phyloP scores from a whole-genome alignment of 2,113 vertebrate genomes.

The Saimiri boliviensis region DNA sequence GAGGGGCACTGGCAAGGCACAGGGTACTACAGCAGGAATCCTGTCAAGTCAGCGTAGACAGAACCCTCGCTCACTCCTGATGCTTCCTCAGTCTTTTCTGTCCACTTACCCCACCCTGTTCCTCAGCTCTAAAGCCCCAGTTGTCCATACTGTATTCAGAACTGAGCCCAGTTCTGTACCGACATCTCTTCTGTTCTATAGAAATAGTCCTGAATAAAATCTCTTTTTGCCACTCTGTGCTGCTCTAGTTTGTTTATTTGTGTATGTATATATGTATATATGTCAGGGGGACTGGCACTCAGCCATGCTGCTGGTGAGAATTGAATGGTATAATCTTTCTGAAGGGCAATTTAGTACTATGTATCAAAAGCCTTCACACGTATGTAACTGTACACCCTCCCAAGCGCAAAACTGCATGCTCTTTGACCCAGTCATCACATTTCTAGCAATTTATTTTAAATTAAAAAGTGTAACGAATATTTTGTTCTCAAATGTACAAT shows the following conservation, averaged over 20 bases:
- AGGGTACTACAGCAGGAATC: background rate
- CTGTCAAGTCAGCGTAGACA: background rate
- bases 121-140: background rate
- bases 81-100: background rate
- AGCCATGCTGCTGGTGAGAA: background rate
- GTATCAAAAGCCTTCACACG: background rate
- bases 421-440: background rate
- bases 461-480: background rate
- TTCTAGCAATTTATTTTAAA: background rate
- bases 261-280: no score
- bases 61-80: background rate
- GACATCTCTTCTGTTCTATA: background rate
- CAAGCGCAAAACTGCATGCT: background rate
- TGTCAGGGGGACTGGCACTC: background rate
- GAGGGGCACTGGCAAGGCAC: background rate
- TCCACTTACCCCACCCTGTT: background rate
- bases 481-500: background rate
- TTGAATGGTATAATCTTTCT: background rate
- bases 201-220: background rate
- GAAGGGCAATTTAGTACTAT: background rate
- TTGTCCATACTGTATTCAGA: background rate
- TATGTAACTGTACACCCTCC: background rate
- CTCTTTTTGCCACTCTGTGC: background rate
- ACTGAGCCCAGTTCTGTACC: background rate
- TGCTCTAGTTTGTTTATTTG: background rate